Conservation (phyloP, 2,797 vertebrate genomes). For the Falco peregrinus region DNA sequence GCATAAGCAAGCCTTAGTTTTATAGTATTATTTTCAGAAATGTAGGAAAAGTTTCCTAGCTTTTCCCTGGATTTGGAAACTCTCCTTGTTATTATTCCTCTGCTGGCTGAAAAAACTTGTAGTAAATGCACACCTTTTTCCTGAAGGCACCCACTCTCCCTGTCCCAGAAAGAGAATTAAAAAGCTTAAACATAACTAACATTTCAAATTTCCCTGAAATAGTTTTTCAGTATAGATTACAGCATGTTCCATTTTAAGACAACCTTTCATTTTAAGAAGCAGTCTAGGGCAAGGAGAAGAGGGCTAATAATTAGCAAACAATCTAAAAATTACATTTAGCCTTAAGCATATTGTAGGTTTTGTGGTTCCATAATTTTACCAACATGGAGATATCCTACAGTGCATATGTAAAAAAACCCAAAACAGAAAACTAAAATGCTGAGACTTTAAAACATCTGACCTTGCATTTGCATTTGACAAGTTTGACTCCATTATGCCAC, state of each 20-base stretch:
- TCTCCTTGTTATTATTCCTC: background rate
- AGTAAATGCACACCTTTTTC: background rate
- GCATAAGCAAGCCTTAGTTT: background rate
- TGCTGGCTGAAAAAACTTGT: background rate
- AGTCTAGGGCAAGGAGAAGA: background rate
- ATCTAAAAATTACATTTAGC: background rate
- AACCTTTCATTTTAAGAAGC: background rate
- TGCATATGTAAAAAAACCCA: background rate
- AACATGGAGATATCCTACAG: background rate
- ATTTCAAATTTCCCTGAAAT: background rate
- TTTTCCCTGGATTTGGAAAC: background rate
- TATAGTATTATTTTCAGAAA: background rate
- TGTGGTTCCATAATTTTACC: background rate
- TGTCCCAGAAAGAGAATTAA: background rate
- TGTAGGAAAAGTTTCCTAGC: background rate
- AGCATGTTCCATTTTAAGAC: background rate
- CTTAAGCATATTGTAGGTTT: background rate
- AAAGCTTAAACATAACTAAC: background rate
- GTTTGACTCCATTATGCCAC: background rate
- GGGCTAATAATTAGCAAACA: background rate
- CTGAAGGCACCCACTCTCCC: background rate
- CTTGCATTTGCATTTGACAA: background rate
- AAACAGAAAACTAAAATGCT: background rate
- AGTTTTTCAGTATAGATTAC: background rate
- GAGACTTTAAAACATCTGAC: background rate